These are phyloP conservation scores for Tragelaphus strepsiceros DNA, from an alignment of 2,113 vertebrate genomes.

Conservation along the genomic window DNA sequence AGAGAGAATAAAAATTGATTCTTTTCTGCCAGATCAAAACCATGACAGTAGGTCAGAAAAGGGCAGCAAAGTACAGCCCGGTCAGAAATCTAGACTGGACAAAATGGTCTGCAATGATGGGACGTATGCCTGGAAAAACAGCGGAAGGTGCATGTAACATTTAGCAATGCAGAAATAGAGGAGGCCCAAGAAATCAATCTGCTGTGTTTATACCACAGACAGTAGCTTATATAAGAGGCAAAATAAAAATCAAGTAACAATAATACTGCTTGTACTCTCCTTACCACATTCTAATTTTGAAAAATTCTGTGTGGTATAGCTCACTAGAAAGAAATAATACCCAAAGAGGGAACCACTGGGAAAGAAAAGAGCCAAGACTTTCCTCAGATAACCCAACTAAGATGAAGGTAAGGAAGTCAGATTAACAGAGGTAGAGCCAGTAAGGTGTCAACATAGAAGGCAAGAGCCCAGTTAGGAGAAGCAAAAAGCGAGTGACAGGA, in stretches of 20 bases:
- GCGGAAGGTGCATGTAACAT: not conserved
- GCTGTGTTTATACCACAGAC: not conserved
- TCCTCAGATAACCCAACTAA: not conserved
- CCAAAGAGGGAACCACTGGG: not conserved
- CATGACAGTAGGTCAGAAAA: constrained; percentile 28
- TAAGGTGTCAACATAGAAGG: not conserved
- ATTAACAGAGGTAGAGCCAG: not conserved
- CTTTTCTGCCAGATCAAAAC: not conserved
- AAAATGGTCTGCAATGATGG: not conserved
- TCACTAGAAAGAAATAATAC: not conserved
- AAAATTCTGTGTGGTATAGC: not conserved
- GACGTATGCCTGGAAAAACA: not conserved
- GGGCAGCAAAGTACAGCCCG: constrained; percentile 53
- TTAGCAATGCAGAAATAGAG: not conserved
- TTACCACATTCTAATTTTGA: not conserved
- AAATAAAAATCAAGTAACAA: not conserved
- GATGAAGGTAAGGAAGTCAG: not conserved
- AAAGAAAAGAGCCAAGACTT: not conserved
- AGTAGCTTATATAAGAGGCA: not conserved
- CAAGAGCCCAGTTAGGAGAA: not conserved
- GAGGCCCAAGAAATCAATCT: not conserved
- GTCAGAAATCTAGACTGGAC: not conserved
- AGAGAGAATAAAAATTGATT: not conserved
- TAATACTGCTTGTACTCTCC: not conserved
- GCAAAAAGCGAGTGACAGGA: not conserved